Evolutionary conservation across 2,797 vertebrate genomes (phyloP).

Genomic region (Lateolabrax maculatus): DNA sequence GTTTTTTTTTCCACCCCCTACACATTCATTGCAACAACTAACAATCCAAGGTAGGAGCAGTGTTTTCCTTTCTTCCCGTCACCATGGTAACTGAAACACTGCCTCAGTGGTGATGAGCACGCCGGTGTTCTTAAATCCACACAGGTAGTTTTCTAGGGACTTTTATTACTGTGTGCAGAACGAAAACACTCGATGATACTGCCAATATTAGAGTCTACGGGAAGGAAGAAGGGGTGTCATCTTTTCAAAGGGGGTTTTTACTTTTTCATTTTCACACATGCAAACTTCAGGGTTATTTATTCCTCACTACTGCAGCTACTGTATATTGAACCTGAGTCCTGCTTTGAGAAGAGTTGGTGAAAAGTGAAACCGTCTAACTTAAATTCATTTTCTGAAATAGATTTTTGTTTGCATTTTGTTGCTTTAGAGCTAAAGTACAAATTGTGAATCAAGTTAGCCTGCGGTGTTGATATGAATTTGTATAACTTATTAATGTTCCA

Average conservation of each 20-base stretch:
- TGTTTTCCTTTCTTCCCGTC: constrained; percentile 46
- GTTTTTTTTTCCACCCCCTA: neutral
- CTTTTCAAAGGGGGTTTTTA: neutral
- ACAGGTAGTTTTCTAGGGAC: constrained; percentile 14
- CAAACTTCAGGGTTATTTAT: constrained; percentile 1
- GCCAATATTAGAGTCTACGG: neutral
- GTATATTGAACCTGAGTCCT: neutral
- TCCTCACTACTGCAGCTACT: neutral
- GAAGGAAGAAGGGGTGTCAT: neutral
- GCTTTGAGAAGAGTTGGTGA: neutral
- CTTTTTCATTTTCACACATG: neutral
- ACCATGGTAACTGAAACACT: constrained; percentile 62
- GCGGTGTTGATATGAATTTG: neutral
- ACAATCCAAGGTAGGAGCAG: constrained; percentile 34
- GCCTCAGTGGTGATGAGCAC: constrained; percentile 15
- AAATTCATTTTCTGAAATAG: neutral
- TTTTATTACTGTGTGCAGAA: constrained; percentile 7
- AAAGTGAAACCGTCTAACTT: neutral
- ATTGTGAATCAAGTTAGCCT: neutral
- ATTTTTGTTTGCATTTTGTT: neutral
- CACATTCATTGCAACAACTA: constrained; percentile 39
- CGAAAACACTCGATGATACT: neutral
- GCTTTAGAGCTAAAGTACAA: neutral
- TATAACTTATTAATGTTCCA: neutral
- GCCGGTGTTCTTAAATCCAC: constrained; percentile 28